Percentiles rank a stretch among this genome's conserved stretches.
These are phyloP conservation scores for Planococcus citri DNA, from an alignment of 1,140 invertebrate genomes.

Conservation along the genomic window DNA sequence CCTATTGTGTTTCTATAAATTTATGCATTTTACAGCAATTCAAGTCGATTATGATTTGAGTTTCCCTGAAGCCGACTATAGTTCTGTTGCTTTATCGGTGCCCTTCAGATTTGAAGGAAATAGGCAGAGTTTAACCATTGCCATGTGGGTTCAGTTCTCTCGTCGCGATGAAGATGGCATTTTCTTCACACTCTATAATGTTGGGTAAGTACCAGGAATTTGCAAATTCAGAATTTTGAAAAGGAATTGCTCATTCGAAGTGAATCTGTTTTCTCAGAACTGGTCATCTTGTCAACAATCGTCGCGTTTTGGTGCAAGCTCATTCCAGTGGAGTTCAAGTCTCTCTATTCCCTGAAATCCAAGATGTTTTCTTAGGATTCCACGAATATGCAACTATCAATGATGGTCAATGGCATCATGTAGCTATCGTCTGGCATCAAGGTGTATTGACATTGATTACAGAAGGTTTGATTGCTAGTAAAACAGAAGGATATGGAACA, in stretches of 20 bases:
- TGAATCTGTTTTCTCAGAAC: slow-evolving; percentile 40
- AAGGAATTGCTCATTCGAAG: neutral
- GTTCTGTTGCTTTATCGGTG: slow-evolving; percentile 75
- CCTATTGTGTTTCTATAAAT: neutral
- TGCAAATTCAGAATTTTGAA: neutral
- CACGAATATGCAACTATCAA: slow-evolving; percentile 85
- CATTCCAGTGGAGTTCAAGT: slow-evolving; percentile 81
- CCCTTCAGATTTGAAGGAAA: slow-evolving; percentile 65
- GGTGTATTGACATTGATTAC: slow-evolving; percentile 77
- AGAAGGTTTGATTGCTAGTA: slow-evolving; percentile 83
- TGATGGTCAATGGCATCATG: slow-evolving; percentile 93
- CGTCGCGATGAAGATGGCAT: slow-evolving; percentile 77
- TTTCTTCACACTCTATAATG: slow-evolving; percentile 85
- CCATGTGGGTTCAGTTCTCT: slow-evolving; percentile 92
- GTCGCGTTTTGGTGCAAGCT: slow-evolving; percentile 70
- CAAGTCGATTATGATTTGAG: slow-evolving; percentile 92
- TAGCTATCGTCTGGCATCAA: slow-evolving; percentile 84
- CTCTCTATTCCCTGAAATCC: slow-evolving; percentile 71
- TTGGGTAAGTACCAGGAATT: slow-evolving; percentile 45
- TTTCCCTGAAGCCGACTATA: slow-evolving; percentile 77
- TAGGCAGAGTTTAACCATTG: slow-evolving; percentile 69
- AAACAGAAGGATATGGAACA: slow-evolving; percentile 69
- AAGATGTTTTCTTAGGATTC: slow-evolving; percentile 83
- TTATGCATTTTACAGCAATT: slow-evolving; percentile 52
- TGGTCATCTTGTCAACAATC: slow-evolving; percentile 62